Conservation (phyloP, 2,113 vertebrate genomes). For the Solenodon paradoxus region DNA sequence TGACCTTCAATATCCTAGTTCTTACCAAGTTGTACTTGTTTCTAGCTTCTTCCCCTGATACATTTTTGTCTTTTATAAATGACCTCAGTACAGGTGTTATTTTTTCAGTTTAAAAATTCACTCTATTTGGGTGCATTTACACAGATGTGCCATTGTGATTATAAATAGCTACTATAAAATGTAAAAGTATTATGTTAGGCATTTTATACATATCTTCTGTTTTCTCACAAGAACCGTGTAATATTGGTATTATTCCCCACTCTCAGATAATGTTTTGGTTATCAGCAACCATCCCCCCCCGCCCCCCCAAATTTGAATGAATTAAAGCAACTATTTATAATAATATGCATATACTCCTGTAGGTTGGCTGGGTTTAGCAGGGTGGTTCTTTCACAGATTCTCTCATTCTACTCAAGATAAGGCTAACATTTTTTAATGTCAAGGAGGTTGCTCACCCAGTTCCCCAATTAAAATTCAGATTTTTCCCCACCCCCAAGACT, state of each 20-base stretch:
- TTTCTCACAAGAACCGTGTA: neutral
- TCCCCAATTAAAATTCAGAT: slow-evolving; percentile 48
- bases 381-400: neutral
- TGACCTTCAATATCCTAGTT: neutral
- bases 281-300: neutral
- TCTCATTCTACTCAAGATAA: neutral
- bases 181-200: neutral
- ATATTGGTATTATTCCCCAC: neutral
- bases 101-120: slow-evolving; percentile 26
- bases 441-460: neutral
- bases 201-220: neutral
- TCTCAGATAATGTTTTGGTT: neutral
- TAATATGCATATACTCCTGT: neutral
- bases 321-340: neutral
- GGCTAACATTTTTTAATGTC: neutral
- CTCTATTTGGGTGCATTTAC: neutral
- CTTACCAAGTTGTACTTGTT: neutral
- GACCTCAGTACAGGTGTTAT: neutral
- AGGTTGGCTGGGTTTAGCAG: neutral
- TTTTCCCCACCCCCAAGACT: neutral
- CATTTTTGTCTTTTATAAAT: neutral
- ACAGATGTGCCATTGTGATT: neutral
- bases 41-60: neutral
- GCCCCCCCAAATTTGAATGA: neutral
- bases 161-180: neutral